Conservation (phyloP, 2,113 vertebrate genomes). For the Pangasianodon gigas region DNA sequence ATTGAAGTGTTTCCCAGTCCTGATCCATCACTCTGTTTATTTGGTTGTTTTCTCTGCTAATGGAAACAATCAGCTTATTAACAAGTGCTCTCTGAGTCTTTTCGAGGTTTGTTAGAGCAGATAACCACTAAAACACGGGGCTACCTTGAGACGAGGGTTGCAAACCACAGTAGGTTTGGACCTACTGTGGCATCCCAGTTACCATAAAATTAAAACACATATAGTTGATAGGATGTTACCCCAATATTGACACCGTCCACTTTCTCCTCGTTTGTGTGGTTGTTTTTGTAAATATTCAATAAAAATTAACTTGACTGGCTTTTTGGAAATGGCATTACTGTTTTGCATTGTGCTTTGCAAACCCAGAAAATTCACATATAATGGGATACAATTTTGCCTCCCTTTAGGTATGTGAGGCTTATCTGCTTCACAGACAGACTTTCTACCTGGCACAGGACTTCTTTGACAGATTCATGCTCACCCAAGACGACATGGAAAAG, state of each 20-base stretch:
- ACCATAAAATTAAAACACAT: background rate
- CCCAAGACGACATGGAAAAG: constrained; percentile 81
- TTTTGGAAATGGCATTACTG: background rate
- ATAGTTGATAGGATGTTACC: background rate
- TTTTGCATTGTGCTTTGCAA: background rate
- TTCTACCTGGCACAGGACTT: constrained; percentile 93
- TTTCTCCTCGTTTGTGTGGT: background rate
- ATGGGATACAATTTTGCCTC: background rate
- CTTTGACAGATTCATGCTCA: constrained; percentile 91
- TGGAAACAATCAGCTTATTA: no score
- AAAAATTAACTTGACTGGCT: background rate
- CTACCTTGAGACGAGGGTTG: no score
- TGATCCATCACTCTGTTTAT: background rate
- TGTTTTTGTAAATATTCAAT: background rate
- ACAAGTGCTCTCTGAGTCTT: no score
- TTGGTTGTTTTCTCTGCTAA: no score
- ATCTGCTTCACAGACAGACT: constrained; percentile 87
- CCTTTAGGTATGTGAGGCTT: constrained; percentile 85
- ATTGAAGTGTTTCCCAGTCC: no score
- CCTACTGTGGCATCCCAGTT: background rate
- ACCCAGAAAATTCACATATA: background rate
- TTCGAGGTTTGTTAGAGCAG: no score
- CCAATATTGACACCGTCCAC: background rate
- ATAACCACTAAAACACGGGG: no score
- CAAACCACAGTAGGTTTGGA: no score